A percentile compares a stretch with the other conserved stretches of the same genome.
phyloP scores from a whole-genome alignment of 2,888 invertebrate genomes.

The Priapulus caudatus region DNA sequence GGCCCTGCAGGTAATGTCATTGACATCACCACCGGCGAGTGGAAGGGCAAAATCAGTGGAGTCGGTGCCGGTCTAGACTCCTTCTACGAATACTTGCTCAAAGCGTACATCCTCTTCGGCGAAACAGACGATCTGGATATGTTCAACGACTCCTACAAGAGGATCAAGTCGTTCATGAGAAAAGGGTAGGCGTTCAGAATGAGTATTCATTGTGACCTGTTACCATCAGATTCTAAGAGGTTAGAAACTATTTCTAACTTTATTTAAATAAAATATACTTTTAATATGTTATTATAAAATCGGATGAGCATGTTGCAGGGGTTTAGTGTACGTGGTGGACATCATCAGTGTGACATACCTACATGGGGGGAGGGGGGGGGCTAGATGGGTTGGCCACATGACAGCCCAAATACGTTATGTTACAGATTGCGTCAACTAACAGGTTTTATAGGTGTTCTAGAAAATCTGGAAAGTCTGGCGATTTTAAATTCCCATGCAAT shows the following conservation, averaged over 20 bases:
- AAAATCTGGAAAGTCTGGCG: too few relatives aligned
- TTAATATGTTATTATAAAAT: constrained; percentile 11
- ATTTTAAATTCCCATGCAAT: too few relatives aligned
- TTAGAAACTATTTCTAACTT: constrained; percentile 4
- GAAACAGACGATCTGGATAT: constrained; percentile 45
- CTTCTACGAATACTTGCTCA: constrained; percentile 50
- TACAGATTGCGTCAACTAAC: too few relatives aligned
- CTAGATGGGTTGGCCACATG: too few relatives aligned
- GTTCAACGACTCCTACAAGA: constrained; percentile 47
- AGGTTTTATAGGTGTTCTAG: too few relatives aligned
- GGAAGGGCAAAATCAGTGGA: constrained; percentile 48
- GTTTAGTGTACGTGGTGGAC: too few relatives aligned
- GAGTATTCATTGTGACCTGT: background rate
- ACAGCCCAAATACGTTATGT: too few relatives aligned
- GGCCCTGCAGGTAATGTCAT: constrained; percentile 49
- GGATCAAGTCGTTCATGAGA: constrained; percentile 46
- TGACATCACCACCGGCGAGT: constrained; percentile 50
- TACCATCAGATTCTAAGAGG: background rate
- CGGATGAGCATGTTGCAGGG: too few relatives aligned
- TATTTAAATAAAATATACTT: constrained; percentile 5
- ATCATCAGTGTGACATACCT: too few relatives aligned
- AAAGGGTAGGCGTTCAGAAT: constrained; percentile 41
- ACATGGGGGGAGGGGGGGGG: too few relatives aligned
- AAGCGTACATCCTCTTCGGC: constrained; percentile 50
- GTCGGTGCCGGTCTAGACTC: constrained; percentile 51